Evolutionary conservation across 2,888 invertebrate species (phyloP).

Genomic region (Amiota minor): DNA sequence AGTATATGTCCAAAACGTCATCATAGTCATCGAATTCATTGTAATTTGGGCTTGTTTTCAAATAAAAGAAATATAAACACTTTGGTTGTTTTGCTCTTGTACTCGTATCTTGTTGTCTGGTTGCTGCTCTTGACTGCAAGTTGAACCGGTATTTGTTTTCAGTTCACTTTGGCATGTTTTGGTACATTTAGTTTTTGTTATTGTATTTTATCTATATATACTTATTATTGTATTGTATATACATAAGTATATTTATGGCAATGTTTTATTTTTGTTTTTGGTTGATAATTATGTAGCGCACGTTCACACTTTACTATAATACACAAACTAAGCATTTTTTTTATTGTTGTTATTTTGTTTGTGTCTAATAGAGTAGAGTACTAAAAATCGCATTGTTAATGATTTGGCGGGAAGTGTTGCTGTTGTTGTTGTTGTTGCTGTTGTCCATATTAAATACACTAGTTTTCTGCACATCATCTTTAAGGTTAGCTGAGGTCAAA

Average conservation of each 20-base stretch:
- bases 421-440: background rate
- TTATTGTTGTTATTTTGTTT: conserved; percentile 12
- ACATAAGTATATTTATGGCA: background rate
- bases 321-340: background rate
- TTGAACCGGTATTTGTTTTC: conserved; percentile 22
- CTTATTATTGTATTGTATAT: too few relatives aligned
- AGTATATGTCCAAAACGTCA: background rate
- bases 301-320: conserved; percentile 19
- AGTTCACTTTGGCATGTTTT: background rate
- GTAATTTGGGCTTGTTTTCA: background rate
- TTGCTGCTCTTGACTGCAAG: conserved; percentile 1
- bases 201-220: background rate
- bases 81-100: too few relatives aligned
- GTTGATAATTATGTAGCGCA: conserved; percentile 26
- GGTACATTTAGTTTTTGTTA: background rate
- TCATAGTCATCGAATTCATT: background rate
- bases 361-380: background rate
- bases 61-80: too few relatives aligned
- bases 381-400: conserved; percentile 18
- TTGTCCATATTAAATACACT: background rate
- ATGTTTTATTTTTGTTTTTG: background rate
- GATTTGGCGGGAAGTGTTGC: conserved; percentile 10
- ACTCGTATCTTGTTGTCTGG: background rate
- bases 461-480: conserved; percentile 3
- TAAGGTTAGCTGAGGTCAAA: conserved; percentile 25